phyloP scores from a whole-genome alignment of 2,888 invertebrate species.

The Leptopilina drosophilae region DNA sequence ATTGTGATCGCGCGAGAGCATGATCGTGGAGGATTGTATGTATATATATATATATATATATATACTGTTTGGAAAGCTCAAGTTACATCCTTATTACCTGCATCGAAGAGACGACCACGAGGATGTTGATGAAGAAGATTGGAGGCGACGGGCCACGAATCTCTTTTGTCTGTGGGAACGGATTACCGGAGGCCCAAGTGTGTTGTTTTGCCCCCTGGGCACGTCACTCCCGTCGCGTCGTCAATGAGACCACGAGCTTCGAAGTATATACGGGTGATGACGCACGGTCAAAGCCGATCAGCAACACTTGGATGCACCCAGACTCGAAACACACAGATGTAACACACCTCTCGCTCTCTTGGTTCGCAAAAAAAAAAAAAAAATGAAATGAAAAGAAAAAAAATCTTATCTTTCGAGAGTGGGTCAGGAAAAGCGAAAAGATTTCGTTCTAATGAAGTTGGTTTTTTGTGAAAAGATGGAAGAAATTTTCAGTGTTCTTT shows the following conservation, averaged over 20 bases:
- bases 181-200: constrained; percentile 64
- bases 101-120: constrained; percentile 64
- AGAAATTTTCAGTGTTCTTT: constrained; percentile 6
- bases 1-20: constrained; percentile 17
- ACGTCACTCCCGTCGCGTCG: constrained; percentile 60
- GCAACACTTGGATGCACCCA: constrained; percentile 68
- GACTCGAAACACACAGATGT: constrained; percentile 49
- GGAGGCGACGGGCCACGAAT: constrained; percentile 72
- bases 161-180: constrained; percentile 75
- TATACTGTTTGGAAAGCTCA: constrained; percentile 65
- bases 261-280: constrained; percentile 69
- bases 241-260: constrained; percentile 59
- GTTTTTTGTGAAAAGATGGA: constrained; percentile 4
- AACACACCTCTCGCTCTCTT: constrained; percentile 44
- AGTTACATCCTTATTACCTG: constrained; percentile 76
- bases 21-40: constrained; percentile 35
- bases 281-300: constrained; percentile 68
- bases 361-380: not conserved
- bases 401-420: not conserved
- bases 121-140: constrained; percentile 69
- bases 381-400: not conserved
- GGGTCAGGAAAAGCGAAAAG: constrained; percentile 11
- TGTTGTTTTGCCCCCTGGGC: constrained; percentile 67
- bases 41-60: no score
- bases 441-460: constrained; percentile 13